phyloP scores from a whole-genome alignment of 2,888 invertebrate species.

The Drosophila kanekoi region DNA sequence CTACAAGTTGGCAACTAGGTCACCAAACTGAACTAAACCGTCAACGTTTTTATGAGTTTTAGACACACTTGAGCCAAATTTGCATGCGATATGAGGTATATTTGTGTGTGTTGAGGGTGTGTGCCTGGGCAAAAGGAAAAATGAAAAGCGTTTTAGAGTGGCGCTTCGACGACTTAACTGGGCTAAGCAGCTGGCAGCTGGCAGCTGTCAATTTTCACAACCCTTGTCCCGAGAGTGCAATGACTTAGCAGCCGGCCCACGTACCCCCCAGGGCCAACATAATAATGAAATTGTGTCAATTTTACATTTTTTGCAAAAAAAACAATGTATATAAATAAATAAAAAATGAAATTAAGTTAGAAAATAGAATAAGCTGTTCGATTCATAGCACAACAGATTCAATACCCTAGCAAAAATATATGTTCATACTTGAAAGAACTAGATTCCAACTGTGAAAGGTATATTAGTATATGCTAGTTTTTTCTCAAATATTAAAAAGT shows the following conservation, averaged over 20 bases:
- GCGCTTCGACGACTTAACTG: constrained; percentile 47
- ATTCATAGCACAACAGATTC: too few species aligned
- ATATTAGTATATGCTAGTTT: too few species aligned
- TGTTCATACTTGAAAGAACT: too few species aligned
- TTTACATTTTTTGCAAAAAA: constrained; percentile 14
- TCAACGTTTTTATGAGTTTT: constrained; percentile 43
- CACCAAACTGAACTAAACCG: constrained; percentile 38
- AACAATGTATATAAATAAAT: neutral
- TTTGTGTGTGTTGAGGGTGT: constrained; percentile 7
- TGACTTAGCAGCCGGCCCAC: constrained; percentile 41
- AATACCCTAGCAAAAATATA: too few species aligned
- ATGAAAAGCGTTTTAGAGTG: constrained; percentile 32
- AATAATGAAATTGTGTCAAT: constrained; percentile 50
- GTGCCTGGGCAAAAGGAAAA: constrained; percentile 10
- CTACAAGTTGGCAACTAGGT: constrained; percentile 40
- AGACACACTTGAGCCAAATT: constrained; percentile 63
- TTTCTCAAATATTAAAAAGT: too few species aligned
- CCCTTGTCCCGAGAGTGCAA: constrained; percentile 47
- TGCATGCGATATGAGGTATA: constrained; percentile 52
- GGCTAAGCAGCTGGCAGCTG: constrained; percentile 75
- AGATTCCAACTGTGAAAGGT: too few species aligned
- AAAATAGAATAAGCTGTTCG: too few species aligned
- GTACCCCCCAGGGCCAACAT: constrained; percentile 24
- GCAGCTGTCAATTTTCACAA: constrained; percentile 61
- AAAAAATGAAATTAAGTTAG: too few species aligned